Percentiles rank a stretch among this genome's conserved stretches.
These are phyloP conservation scores for Portunus trituberculatus DNA, from an alignment of 1,140 invertebrate species.

Conservation along the genomic window DNA sequence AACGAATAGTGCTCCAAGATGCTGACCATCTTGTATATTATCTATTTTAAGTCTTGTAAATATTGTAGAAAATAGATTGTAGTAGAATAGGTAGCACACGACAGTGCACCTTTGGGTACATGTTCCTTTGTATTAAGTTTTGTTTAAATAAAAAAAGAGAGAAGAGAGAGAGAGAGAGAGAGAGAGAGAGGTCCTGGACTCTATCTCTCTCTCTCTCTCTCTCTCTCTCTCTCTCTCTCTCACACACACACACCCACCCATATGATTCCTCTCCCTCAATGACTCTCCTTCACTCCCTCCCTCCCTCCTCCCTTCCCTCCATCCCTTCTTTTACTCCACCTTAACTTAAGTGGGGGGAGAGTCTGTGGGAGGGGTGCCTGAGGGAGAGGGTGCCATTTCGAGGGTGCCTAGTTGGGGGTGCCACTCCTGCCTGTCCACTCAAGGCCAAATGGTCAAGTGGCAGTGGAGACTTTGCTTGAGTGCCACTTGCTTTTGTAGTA, in stretches of 20 bases:
- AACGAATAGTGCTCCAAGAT: no score
- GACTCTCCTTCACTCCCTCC: neutral
- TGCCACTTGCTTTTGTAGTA: neutral
- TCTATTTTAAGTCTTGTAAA: no score
- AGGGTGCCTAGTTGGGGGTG: neutral
- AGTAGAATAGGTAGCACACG: no score
- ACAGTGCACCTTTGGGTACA: no score
- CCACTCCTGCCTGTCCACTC: neutral
- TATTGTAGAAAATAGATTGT: no score
- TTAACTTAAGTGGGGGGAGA: no score
- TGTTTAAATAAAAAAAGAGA: neutral
- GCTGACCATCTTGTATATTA: no score
- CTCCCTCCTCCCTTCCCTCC: neutral
- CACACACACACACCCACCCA: neutral
- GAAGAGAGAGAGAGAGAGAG: neutral
- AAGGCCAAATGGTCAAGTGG: neutral
- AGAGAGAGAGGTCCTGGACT: neutral
- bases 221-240: neutral
- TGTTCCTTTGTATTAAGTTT: no score
- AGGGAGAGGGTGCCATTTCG: neutral
- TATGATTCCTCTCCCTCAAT: neutral
- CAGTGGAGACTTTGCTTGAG: neutral
- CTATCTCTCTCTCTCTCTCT: neutral
- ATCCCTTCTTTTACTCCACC: neutral
- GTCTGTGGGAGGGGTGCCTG: no score